Evolutionary conservation across 2,113 vertebrate genomes (phyloP).

Genomic region (Peromyscus leucopus): DNA sequence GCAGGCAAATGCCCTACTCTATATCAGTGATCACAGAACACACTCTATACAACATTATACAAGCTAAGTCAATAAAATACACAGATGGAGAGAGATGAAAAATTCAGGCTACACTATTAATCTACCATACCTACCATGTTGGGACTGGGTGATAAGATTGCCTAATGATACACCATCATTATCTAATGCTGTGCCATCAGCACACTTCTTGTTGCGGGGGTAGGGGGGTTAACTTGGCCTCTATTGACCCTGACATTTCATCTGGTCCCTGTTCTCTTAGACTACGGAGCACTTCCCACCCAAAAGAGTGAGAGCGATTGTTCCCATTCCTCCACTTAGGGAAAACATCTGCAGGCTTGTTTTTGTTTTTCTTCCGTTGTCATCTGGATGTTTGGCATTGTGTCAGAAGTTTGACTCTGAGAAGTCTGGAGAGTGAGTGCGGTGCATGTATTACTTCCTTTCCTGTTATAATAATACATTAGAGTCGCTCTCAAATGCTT

Average conservation of each 20-base stretch:
- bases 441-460: slow-evolving; percentile 70
- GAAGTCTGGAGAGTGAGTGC: slow-evolving; percentile 49
- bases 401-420: slow-evolving; percentile 71
- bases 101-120: neutral
- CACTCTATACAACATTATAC: neutral
- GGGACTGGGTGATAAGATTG: neutral
- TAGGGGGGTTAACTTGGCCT: neutral
- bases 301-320: slow-evolving; percentile 44
- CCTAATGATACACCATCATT: neutral
- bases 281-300: neutral
- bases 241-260: slow-evolving; percentile 36
- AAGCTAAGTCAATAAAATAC: neutral
- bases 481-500: slow-evolving; percentile 35
- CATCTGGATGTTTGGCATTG: slow-evolving; percentile 69
- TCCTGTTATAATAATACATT: slow-evolving; percentile 53
- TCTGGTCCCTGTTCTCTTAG: slow-evolving; percentile 32
- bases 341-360: slow-evolving; percentile 79
- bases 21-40: neutral
- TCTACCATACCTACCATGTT: neutral
- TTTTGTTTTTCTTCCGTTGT: slow-evolving; percentile 72
- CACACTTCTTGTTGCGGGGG: neutral
- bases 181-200: neutral
- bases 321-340: slow-evolving; percentile 57
- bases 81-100: neutral
- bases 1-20: neutral